phyloP scores from a whole-genome alignment of 1,140 invertebrate species.

The Apis cerana region DNA sequence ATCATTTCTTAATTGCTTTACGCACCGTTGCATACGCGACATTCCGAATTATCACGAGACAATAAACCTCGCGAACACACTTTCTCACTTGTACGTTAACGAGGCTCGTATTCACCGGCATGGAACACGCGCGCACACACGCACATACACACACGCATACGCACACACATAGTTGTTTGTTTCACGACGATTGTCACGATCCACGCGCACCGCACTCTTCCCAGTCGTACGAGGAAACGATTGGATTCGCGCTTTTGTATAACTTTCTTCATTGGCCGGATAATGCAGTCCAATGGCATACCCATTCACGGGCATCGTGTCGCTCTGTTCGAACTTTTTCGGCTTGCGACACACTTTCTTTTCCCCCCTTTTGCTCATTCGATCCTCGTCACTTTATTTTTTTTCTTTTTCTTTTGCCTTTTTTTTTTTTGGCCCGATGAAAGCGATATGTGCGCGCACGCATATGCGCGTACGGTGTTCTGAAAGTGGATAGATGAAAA shows the following conservation, averaged over 20 bases:
- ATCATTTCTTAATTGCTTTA: neutral
- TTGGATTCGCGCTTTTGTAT: conserved; percentile 6
- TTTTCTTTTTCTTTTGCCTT: too few species aligned
- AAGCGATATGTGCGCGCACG: too few species aligned
- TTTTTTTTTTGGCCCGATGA: neutral
- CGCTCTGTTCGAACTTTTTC: conserved; percentile 1
- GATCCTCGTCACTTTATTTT: neutral
- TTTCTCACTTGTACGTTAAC: conserved; percentile 18
- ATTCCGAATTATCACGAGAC: neutral
- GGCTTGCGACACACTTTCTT: conserved; percentile 21
- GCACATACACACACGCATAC: too few species aligned
- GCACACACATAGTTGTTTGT: too few species aligned
- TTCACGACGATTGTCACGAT: too few species aligned
- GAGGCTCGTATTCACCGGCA: neutral
- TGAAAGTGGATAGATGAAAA: too few species aligned
- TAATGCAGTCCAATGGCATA: conserved; percentile 28
- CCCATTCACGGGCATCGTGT: neutral
- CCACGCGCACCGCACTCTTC: too few species aligned
- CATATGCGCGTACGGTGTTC: too few species aligned
- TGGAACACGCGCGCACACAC: neutral
- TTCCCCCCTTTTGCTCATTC: neutral
- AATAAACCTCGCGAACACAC: neutral
- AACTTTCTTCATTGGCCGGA: conserved; percentile 33
- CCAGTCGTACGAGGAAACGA: too few species aligned
- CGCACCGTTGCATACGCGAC: neutral